Base-by-base conservation (phyloP, 2,113 vertebrate species). In the Corythornis cristatus region DNA sequence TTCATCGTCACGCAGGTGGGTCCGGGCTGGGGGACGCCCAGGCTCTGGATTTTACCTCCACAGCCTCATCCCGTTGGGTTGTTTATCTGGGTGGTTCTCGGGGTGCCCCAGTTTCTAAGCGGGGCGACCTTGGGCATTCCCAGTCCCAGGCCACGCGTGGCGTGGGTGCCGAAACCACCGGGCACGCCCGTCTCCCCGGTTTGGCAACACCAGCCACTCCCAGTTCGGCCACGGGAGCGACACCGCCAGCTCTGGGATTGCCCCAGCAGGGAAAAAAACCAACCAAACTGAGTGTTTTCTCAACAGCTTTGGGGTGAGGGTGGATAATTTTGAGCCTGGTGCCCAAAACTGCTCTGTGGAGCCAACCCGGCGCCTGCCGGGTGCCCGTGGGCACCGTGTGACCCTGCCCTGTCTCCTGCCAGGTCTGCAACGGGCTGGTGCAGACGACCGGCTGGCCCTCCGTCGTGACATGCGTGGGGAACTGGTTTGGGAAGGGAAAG, bases 401-500 rank as follows among this genome's bases (percentile, higher is more conserved):
- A 56, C 8, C 50, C 51, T 78, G 37, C 53, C 66, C 9, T 23
- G 0, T 88, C 68, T 92, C 81, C 65, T 21, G 15, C 94, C 86
- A 99, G 99, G 98, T 98, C 54, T 98, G 98, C 92, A 99, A 99
- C 1, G 99, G 99, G 22, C 96, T 99, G 72, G 98, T 98, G 54
- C 99, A 99, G 98, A 99, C 99, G 1, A 99, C 99, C 0, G 99
- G 99, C 15, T 99, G 99, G 99, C 99, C 99, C 0, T 96, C 99
- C 0, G 99, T 99, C 3, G 99, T 99, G 83, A 97, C 99, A 1
- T 99, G 99, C 2, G 97, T 99, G 0, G 99, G 99, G 35, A 99
- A 99, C 98, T 99, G 99, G 99, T 99, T 99, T 10, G 99, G 99
- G 89, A 99, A 99, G 96, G 99, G 99, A 95, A 99, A 99, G 99